Evolutionary conservation across 2,888 invertebrate species (phyloP), one percentile per base, ranked within the genome.

Genomic region (Orchesella flavescens): DNA sequence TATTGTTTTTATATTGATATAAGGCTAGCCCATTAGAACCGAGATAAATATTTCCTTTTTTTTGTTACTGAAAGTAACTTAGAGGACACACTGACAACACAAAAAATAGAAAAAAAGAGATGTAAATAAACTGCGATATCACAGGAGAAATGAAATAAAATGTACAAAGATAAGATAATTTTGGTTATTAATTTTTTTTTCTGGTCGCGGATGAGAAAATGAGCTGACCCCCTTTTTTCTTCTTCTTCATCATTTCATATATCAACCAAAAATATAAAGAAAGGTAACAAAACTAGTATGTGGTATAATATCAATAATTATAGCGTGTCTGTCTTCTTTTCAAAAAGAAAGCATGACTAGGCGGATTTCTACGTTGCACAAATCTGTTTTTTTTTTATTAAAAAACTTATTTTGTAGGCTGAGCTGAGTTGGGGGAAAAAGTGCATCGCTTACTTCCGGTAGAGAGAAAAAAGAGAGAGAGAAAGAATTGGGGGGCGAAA

Each of bases 21-120:
- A 34, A 34, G 85, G 81, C 85, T 85, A 85, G 85, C 85, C 85
- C 85, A 85, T 85, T 85, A 85, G 85, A 85, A 85, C 78, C 69
- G 76, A 75, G 71, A 69, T 73, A 71, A 53, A 76, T 53, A 63
- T 46, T 71, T 9, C 23, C 17, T 68, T 57, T 73, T 80, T 66
- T 73, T 80, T 53, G 80, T 80, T 80, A 80, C 68, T 68, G 57
- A 69, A 71, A 44, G 46, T 71, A 63, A 59, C 49, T 44, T 59
- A 68, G n/a, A 75, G 75, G 81, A 81, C 75, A 81, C 75, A 81
- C 75, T 63, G 81, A 75, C 81, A 80, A 73, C 72, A 80, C 73
- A 81, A 49, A 81, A 23, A 72, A 17, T 55, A 34, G 2, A 34
- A 7, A 34, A 34, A 34, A 34, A 34, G 7, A 34, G 34, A 34